These are phyloP conservation scores for Heliothis peltigera DNA, from an alignment of 2,888 invertebrate genomes.

Conservation along the genomic window DNA sequence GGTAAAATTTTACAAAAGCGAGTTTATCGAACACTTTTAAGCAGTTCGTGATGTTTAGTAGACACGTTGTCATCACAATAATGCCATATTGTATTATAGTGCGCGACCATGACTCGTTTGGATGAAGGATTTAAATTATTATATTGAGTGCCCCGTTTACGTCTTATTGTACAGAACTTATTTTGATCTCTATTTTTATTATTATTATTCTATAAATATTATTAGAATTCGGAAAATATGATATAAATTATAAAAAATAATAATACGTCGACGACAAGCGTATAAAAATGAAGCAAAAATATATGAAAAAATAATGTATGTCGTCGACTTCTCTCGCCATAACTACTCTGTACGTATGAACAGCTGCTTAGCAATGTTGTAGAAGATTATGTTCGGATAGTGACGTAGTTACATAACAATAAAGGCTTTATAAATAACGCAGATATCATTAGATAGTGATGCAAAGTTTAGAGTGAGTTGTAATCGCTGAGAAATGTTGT, in stretches of 20 bases:
- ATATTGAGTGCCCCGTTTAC: conserved; percentile 17
- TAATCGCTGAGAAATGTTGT: conserved; percentile 80
- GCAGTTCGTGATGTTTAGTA: not conserved
- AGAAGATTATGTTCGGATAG: conserved; percentile 57
- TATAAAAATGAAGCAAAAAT: conserved; percentile 32
- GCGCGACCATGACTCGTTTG: conserved; percentile 2
- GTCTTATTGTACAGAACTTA: conserved; percentile 48
- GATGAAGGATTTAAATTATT: conserved; percentile 14
- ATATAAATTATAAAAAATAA: conserved; percentile 20
- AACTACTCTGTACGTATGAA: conserved; percentile 50
- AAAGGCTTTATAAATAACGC: conserved; percentile 81
- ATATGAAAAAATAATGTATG: conserved; percentile 37
- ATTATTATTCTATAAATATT: conserved; percentile 20
- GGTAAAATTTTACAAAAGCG: not conserved
- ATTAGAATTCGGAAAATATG: conserved; percentile 32
- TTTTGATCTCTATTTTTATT: conserved; percentile 54
- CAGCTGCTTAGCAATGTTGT: conserved; percentile 56
- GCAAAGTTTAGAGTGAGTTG: conserved; percentile 77
- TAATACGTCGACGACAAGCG: conserved; percentile 26
- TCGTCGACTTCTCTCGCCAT: conserved; percentile 51
- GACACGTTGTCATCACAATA: conserved; percentile 14
- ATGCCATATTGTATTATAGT: conserved; percentile 23
- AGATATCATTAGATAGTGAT: conserved; percentile 67
- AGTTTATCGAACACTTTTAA: not conserved
- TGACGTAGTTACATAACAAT: conserved; percentile 54